Evolutionary conservation across 2,888 invertebrate species (phyloP), one percentile per base, ranked within the genome.

Genomic region (Invenusta paracnida): DNA sequence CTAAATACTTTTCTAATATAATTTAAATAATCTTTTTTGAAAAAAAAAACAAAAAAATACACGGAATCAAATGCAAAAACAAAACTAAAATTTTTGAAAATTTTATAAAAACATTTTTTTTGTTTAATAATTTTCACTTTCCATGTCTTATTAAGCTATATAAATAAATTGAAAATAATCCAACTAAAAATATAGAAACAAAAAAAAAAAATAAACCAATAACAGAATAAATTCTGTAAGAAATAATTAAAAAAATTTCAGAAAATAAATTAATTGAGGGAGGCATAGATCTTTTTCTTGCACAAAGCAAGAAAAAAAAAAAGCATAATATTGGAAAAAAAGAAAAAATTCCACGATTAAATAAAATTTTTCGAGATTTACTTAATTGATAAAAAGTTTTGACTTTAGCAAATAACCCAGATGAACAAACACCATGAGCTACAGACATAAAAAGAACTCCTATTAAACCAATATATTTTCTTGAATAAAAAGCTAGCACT

Each of bases 181-280:
- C 73, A 73, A 73, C 73, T 73, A 73, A 73, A 73, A 73, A 73
- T 73, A 94, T 92, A 88, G 92, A 90, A 89, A 93, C 88, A 90
- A 94, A 92, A n/a, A 91, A 91, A 85, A 92, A 66, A 87, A 90
- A 91, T 87, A 92, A n/a, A n/a, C 25, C 25, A 73, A n/a, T n/a
- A n/a, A 73, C 11, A n/a, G 17, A n/a, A 73, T n/a, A 73, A 93
- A 91, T 93, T 93, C 31, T 91, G 91, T 81, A 94, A 87, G 90
- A 94, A 92, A 93, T 93, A 91, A 94, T 93, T 90, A 94, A 92
- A 87, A 93, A 92, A 93, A 94, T 93, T 91, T 94, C 94, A 0
- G 94, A 93, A 87, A 94, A 90, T 91, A 94, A 93, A 93, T 94
- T 94, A 91, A 94, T 92, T 5, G 94, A 93, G 0, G 94, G 93